Evolutionary conservation across 2,113 vertebrate genomes (phyloP).

Genomic region (Cebus imitator): DNA sequence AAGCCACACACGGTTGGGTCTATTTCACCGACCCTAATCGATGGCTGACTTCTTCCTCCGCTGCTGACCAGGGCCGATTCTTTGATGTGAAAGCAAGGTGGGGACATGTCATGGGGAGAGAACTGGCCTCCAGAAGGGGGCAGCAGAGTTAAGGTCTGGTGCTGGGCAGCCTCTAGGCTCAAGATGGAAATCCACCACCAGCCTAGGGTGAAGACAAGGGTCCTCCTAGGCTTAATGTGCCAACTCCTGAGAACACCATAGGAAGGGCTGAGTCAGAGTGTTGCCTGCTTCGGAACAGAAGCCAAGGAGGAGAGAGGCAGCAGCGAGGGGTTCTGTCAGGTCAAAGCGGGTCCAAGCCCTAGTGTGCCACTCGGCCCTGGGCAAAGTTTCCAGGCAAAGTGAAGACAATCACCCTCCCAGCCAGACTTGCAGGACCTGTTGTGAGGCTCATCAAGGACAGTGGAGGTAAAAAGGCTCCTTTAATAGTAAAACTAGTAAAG

Average conservation of each 20-base stretch:
- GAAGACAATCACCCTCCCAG: not conserved
- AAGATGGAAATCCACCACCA: not conserved
- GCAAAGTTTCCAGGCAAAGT: not conserved
- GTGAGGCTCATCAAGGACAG: not conserved
- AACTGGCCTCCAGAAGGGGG: constrained; percentile 64
- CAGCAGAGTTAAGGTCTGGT: constrained; percentile 66
- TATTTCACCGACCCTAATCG: not conserved
- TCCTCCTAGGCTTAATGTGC: not conserved
- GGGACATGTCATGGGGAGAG: not conserved
- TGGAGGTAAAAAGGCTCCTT: not conserved
- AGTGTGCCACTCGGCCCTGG: not conserved
- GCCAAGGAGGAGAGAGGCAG: not conserved
- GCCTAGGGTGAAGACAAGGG: not conserved
- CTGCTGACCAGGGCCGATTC: not conserved
- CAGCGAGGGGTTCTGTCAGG: not conserved
- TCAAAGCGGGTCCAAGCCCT: not conserved
- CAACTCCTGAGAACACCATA: not conserved
- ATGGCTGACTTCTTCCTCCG: not conserved
- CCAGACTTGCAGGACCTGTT: not conserved
- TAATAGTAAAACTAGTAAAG: not conserved
- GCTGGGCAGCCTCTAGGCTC: not conserved
- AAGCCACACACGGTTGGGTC: not conserved
- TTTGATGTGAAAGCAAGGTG: not conserved
- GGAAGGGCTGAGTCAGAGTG: not conserved
- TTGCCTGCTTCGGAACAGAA: constrained; percentile 31